Evolutionary conservation across 2,888 invertebrate genomes (phyloP).

Genomic region (Hoplodrina blanda): DNA sequence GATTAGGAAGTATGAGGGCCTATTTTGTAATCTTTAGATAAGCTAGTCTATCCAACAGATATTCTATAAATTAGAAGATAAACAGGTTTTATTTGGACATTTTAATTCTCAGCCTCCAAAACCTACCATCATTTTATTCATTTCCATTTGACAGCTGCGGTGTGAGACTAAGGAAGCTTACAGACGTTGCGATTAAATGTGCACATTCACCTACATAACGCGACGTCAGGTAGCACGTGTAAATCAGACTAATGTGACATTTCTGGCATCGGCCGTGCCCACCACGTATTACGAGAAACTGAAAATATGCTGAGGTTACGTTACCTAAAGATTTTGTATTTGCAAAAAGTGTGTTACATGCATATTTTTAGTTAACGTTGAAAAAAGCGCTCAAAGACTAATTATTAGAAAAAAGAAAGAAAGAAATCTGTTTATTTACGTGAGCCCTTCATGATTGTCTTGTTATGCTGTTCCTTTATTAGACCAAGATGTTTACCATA

Average conservation of each 20-base stretch:
- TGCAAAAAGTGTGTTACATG: too few relatives aligned
- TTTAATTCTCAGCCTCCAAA: neutral
- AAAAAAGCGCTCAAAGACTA: neutral
- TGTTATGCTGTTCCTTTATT: neutral
- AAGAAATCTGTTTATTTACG: too few relatives aligned
- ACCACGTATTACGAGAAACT: constrained; percentile 69
- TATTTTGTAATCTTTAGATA: neutral
- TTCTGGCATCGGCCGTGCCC: constrained; percentile 78
- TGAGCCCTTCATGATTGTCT: neutral
- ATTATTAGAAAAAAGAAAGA: neutral
- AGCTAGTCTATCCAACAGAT: neutral
- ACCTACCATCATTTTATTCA: constrained; percentile 4
- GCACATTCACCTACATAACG: constrained; percentile 63
- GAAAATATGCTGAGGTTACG: constrained; percentile 55
- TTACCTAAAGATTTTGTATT: constrained; percentile 11
- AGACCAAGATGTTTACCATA: constrained; percentile 41
- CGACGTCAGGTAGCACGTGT: constrained; percentile 82
- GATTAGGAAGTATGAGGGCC: neutral
- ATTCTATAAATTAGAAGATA: neutral
- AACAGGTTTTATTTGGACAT: too few relatives aligned
- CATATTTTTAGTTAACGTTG: neutral
- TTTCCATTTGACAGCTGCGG: constrained; percentile 45
- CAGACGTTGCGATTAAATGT: constrained; percentile 65
- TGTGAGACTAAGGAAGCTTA: constrained; percentile 56
- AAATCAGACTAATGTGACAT: constrained; percentile 89